Base-by-base conservation (phyloP, 2,113 vertebrate species). In the Accipiter virgatus region DNA sequence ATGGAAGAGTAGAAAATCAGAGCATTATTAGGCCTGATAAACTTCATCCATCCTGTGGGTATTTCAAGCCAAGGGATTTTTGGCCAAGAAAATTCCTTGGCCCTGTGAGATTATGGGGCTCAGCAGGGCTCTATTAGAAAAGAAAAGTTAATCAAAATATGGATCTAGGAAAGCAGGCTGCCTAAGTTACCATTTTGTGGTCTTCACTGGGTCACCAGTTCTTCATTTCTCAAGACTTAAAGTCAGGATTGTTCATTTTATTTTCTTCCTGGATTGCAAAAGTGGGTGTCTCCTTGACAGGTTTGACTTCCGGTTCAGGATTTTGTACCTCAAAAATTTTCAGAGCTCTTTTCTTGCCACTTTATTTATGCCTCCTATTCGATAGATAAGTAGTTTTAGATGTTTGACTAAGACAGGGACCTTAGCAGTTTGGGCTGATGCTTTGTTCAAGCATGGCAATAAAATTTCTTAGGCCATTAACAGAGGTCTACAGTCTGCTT, bases 11-110 rank as follows among this genome's bases (percentile, higher is more conserved):
- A 61, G 21, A 75, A 81, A 53, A 56, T 31, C 7, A 62, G 23
- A 70, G 32, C 13, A 56, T 2, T 34, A 8, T 55, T 87, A 48
- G 14, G 8, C 6, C 32, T 47, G 1, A 61, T 63, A 81, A 77
- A 50, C 7, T 29, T 59, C 6, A n/a, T 65, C 7, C 29, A 3
- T 43, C 11, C 1, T 48, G 3, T 5, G 4, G 2, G 4, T 65
- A 38, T 63, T 42, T 42, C 53, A 91, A 80, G 10, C 1, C 3
- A 42, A 56, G 13, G 7, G 3, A 53, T 21, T 81, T 47, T 53
- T 56, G 7, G 9, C 18, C 27, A 47, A 47, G 17, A 11, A 61
- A 61, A 21, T 66, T 45, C 18, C 16, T 78, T 61, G 7, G 5
- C 65, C 15, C 15, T 79, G 26, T 29, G 11, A 82, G 48, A 50